Evolutionary conservation across 2,888 invertebrate species (phyloP), one percentile per base, ranked within the genome.

Genomic region (Aphodius granarius): DNA sequence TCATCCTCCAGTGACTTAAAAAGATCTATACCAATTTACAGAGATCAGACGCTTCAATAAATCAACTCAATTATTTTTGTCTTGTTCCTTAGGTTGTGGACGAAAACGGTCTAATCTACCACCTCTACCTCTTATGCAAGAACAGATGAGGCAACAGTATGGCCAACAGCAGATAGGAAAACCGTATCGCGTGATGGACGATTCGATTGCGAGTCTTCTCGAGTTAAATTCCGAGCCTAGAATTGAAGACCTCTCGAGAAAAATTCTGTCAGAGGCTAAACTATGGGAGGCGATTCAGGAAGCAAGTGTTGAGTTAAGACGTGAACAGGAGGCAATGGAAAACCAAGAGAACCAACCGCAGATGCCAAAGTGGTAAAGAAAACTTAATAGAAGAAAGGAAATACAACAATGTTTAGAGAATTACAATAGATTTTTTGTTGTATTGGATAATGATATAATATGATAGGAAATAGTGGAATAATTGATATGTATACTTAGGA

Each of bases 231-330:
- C 92, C 16, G 91, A 92, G 82, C 91, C 93, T 0, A 92, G 93
- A 5, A 92, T 92, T 4, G 91, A 94, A 82, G 94, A 94, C 81
- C 89, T 94, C 0, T 93, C 93, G 79, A 90, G 94, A 79, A 94
- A 94, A 85, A 94, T 94, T 17, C 89, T 94, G 85, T 93, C 94
- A 0, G 94, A 94, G 87, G 94, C 94, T 0, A 92, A 93, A 80
- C 88, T 93, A 18, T 94, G 93, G 91, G 94, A 94, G 83, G 94
- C 94, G 2, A 92, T 94, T 17, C 94, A 94, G 82, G 94, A 94
- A 82, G 94, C 94, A 0, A 92, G 93, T 84, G 90, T 91, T 13
- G 94, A 94, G 84, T 89, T 94, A 75, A 88, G 92, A 77, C 89
- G 91, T 78, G 92, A 91, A 84, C 91, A 90, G 80, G 83, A 83